Percentiles rank a stretch among this genome's conserved stretches.
Evolutionary conservation across 2,888 invertebrate species (phyloP).

Genomic region (Drosophila pseudotakahashii): DNA sequence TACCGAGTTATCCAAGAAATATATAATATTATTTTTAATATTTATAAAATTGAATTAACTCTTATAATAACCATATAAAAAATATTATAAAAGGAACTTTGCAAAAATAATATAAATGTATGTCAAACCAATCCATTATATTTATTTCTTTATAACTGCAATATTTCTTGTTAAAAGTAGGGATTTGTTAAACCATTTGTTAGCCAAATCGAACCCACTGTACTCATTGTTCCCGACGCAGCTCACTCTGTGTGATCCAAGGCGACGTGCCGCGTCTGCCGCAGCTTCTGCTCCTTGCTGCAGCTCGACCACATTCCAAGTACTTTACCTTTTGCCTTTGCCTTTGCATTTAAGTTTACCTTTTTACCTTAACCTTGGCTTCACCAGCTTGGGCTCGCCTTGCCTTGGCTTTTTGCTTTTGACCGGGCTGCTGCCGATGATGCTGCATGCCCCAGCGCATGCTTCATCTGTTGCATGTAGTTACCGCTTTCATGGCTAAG

Average conservation of each 20-base stretch:
- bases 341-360: conserved; percentile 42
- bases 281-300: conserved; percentile 60
- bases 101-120: too few relatives aligned
- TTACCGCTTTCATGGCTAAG: conserved; percentile 80
- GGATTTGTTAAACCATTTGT: neutral
- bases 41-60: too few relatives aligned
- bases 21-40: too few relatives aligned
- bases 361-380: conserved; percentile 54
- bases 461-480: conserved; percentile 80
- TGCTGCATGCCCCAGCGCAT: conserved; percentile 76
- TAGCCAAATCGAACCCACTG: conserved; percentile 13
- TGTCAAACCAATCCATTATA: too few relatives aligned
- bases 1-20: too few relatives aligned
- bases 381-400: conserved; percentile 36
- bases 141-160: too few relatives aligned
- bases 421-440: conserved; percentile 42
- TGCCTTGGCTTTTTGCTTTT: conserved; percentile 62
- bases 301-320: conserved; percentile 63
- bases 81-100: too few relatives aligned
- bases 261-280: conserved; percentile 59
- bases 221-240: conserved; percentile 43
- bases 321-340: conserved; percentile 66
- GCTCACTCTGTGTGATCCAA: conserved; percentile 73
- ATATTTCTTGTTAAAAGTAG: too few relatives aligned
- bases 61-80: too few relatives aligned